These are phyloP conservation scores for Chrysina gloriosa DNA, from an alignment of 2,888 invertebrate genomes.

Conservation along the genomic window DNA sequence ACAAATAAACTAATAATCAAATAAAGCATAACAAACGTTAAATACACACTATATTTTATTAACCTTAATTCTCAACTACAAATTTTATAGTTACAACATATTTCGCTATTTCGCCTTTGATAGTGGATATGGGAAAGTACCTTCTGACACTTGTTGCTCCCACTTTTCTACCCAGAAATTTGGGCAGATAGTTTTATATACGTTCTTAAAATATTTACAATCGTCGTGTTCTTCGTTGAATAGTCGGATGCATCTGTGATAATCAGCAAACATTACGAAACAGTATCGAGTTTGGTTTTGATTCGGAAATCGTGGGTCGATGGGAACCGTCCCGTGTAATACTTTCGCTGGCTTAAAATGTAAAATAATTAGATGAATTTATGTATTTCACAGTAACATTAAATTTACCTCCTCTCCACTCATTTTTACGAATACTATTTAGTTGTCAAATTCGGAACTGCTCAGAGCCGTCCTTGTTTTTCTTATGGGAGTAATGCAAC, in stretches of 20 bases:
- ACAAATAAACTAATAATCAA: no score
- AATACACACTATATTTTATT: slow-evolving; percentile 7
- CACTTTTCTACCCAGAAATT: slow-evolving; percentile 72
- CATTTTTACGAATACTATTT: slow-evolving; percentile 12
- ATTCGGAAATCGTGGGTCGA: slow-evolving; percentile 95
- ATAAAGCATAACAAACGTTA: no score
- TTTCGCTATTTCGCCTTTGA: slow-evolving; percentile 43
- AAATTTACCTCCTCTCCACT: slow-evolving; percentile 30
- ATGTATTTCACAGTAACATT: background rate
- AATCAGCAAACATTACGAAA: slow-evolving; percentile 53
- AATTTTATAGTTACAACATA: slow-evolving; percentile 1
- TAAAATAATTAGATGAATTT: background rate
- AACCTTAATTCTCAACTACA: slow-evolving; percentile 14
- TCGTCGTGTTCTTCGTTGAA: slow-evolving; percentile 60
- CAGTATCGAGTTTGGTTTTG: slow-evolving; percentile 81
- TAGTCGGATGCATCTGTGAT: slow-evolving; percentile 51
- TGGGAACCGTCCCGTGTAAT: slow-evolving; percentile 86
- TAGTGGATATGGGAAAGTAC: slow-evolving; percentile 68
- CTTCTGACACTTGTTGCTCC: slow-evolving; percentile 70
- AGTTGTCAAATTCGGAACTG: no score
- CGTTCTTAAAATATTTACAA: slow-evolving; percentile 74
- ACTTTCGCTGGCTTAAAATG: slow-evolving; percentile 9
- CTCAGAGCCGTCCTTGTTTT: no score
- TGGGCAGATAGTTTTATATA: slow-evolving; percentile 71
- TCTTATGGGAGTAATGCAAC: slow-evolving; percentile 1